phyloP scores from a whole-genome alignment of 2,888 invertebrate genomes.

The Vanessa cardui region DNA sequence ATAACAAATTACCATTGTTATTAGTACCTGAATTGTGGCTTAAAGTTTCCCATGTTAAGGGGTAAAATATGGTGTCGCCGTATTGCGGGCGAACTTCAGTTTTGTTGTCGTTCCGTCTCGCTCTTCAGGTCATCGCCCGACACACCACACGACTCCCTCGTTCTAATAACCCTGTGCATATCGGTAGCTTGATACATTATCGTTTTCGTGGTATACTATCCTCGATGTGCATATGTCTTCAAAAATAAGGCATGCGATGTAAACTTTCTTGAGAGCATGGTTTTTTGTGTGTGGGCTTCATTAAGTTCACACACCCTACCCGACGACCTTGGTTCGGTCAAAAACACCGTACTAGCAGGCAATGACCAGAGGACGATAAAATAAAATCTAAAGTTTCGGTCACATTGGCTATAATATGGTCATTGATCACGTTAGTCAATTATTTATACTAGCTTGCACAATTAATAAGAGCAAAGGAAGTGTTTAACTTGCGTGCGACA shows the following conservation, averaged over 20 bases:
- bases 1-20: background rate
- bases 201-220: conserved; percentile 49
- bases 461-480: conserved; percentile 72
- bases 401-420: conserved; percentile 56
- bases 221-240: conserved; percentile 24
- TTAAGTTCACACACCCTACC: conserved; percentile 67
- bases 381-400: conserved; percentile 59
- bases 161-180: conserved; percentile 75
- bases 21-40: background rate
- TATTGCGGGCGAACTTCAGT: conserved; percentile 73
- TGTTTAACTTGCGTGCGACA: conserved; percentile 69
- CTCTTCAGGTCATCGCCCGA: conserved; percentile 77
- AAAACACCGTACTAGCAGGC: conserved; percentile 63
- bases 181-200: conserved; percentile 58
- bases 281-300: conserved; percentile 45
- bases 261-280: conserved; percentile 22
- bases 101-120: conserved; percentile 80
- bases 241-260: conserved; percentile 22
- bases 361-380: conserved; percentile 64
- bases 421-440: conserved; percentile 68
- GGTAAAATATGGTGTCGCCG: conserved; percentile 26
- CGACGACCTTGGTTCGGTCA: conserved; percentile 77
- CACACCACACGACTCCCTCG: conserved; percentile 69
- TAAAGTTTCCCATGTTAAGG: conserved; percentile 17
- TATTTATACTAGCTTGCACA: conserved; percentile 71